Conservation (phyloP, 2,113 vertebrate genomes). For the Mionectes macconnelli region DNA sequence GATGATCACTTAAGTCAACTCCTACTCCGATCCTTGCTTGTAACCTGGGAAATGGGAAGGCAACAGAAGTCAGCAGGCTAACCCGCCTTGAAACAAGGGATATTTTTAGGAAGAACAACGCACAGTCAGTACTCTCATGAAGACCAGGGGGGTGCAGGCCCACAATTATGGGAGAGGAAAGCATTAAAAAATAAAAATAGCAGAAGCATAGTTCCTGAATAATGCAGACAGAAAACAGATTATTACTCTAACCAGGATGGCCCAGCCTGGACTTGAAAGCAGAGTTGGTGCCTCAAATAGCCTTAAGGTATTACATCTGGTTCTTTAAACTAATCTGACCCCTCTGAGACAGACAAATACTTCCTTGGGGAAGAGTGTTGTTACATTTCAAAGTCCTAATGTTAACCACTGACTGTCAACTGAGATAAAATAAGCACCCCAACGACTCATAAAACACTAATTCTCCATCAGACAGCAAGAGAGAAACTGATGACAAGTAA, state of each 20-base stretch:
- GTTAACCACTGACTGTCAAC: neutral
- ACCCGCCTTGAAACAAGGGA: neutral
- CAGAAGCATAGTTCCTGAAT: neutral
- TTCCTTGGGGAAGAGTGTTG: neutral
- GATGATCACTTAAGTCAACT: neutral
- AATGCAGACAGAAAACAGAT: neutral
- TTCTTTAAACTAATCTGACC: constrained; percentile 10
- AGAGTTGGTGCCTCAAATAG: neutral
- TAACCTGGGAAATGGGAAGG: neutral
- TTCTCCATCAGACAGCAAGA: constrained; percentile 12
- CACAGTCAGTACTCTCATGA: neutral
- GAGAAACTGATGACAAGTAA: constrained; percentile 20
- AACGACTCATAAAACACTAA: neutral
- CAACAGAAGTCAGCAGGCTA: neutral
- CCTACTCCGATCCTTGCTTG: neutral
- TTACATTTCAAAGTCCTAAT: neutral
- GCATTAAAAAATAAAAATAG: neutral
- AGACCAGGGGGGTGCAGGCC: neutral
- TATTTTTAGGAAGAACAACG: neutral
- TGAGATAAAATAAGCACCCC: neutral
- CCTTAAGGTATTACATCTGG: constrained; percentile 23
- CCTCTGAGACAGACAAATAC: neutral
- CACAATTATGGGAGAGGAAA: neutral
- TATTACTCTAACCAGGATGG: neutral
- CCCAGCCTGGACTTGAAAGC: neutral